phyloP scores from a whole-genome alignment of 1,140 invertebrate genomes.

The Drosophila albomicans region DNA sequence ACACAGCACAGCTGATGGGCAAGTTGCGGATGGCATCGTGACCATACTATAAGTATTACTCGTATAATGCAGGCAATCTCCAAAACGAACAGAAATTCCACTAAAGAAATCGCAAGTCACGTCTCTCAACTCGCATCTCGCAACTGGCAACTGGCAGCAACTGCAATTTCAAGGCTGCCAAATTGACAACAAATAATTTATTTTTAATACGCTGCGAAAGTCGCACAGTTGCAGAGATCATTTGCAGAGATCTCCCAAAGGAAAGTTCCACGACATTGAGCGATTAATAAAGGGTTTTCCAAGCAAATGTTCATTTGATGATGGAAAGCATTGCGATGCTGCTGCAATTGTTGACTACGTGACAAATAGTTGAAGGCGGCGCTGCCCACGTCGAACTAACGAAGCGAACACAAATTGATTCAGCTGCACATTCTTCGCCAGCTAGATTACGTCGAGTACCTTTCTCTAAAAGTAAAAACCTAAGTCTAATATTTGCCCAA shows the following conservation, averaged over 20 bases:
- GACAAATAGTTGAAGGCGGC: conserved; percentile 9
- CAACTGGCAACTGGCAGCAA: conserved; percentile 26
- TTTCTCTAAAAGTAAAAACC: conserved; percentile 26
- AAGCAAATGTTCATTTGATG: neutral
- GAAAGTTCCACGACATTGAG: conserved; percentile 16
- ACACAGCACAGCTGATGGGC: conserved; percentile 37
- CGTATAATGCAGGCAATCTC: conserved; percentile 34
- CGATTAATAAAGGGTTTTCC: neutral
- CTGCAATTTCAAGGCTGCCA: conserved; percentile 56
- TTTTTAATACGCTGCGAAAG: conserved; percentile 55
- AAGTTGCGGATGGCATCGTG: conserved; percentile 39
- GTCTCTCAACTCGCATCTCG: conserved; percentile 55
- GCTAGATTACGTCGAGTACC: conserved; percentile 13
- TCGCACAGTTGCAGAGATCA: conserved; percentile 39
- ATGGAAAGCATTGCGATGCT: neutral
- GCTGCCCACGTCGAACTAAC: neutral
- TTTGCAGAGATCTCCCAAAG: conserved; percentile 6
- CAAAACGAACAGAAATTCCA: conserved; percentile 56
- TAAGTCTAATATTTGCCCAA: conserved; percentile 38
- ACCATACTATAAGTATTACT: conserved; percentile 23
- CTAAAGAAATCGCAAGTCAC: conserved; percentile 73
- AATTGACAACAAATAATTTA: conserved; percentile 76
- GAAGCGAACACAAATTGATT: conserved; percentile 32
- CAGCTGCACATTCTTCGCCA: conserved; percentile 1
- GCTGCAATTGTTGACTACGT: neutral